Conservation (phyloP, 1,140 invertebrate species). For the Bradysia coprophila region DNA sequence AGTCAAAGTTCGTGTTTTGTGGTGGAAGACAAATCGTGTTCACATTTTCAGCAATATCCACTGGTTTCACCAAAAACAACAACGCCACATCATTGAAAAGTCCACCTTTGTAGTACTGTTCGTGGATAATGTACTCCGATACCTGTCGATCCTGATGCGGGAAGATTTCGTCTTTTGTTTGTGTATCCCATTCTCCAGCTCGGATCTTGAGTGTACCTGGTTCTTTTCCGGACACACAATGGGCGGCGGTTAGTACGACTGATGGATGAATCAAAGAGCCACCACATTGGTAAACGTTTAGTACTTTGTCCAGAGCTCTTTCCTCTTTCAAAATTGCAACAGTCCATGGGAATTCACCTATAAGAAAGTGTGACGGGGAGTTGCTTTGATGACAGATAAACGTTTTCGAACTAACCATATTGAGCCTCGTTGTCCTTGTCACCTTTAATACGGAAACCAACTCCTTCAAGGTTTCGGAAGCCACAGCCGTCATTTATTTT, state of each 20-base stretch:
- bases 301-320: constrained; percentile 25
- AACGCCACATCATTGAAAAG: constrained; percentile 51
- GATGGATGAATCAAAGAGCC: constrained; percentile 50
- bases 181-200: constrained; percentile 40
- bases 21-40: constrained; percentile 49
- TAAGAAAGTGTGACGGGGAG: neutral
- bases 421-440: constrained; percentile 36
- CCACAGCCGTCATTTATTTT: constrained; percentile 28
- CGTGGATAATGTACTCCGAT: constrained; percentile 21
- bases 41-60: constrained; percentile 41
- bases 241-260: constrained; percentile 49
- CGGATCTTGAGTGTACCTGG: constrained; percentile 29
- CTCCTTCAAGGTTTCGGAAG: constrained; percentile 33
- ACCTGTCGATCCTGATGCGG: constrained; percentile 43
- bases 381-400: neutral
- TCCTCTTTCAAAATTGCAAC: constrained; percentile 43
- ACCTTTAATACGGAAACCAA: constrained; percentile 47
- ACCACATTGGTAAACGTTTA: constrained; percentile 54
- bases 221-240: constrained; percentile 28
- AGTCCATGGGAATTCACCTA: constrained; percentile 48
- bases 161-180: neutral
- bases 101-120: constrained; percentile 27
- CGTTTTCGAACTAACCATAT: constrained; percentile 24
- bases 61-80: constrained; percentile 33
- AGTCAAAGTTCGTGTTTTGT: constrained; percentile 26